Evolutionary conservation across 2,888 invertebrate genomes (phyloP).

Genomic region (Mythimna albipuncta): DNA sequence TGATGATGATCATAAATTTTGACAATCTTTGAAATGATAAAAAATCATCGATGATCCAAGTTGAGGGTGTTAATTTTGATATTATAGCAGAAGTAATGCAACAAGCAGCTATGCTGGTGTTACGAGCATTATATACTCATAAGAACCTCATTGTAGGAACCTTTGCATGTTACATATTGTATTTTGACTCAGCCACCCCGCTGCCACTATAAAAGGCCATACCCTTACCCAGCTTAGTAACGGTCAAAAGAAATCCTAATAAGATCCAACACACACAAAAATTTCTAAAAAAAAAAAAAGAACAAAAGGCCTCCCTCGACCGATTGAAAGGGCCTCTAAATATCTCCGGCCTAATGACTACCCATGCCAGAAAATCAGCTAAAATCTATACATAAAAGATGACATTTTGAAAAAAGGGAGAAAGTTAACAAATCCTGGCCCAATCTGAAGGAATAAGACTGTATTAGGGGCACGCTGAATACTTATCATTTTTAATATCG

Average conservation of each 20-base stretch:
- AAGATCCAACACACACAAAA: slow-evolving; percentile 45
- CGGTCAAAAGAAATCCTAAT: slow-evolving; percentile 38
- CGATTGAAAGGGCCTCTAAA: slow-evolving; percentile 50
- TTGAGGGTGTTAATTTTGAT: too few species aligned
- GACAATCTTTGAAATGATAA: too few species aligned
- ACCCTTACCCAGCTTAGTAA: slow-evolving; percentile 38
- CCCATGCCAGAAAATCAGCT: slow-evolving; percentile 54
- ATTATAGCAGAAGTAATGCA: background rate
- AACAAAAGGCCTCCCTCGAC: slow-evolving; percentile 39
- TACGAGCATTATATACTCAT: background rate
- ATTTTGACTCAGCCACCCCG: slow-evolving; percentile 2
- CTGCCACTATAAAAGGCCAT: slow-evolving; percentile 8
- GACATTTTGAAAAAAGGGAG: slow-evolving; percentile 51
- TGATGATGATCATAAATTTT: too few species aligned
- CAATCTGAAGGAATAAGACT: slow-evolving; percentile 70
- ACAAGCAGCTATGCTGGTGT: background rate
- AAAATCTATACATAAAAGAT: slow-evolving; percentile 57
- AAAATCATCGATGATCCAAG: too few species aligned
- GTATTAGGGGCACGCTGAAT: slow-evolving; percentile 68
- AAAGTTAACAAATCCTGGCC: slow-evolving; percentile 62
- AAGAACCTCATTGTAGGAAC: background rate
- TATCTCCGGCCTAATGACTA: slow-evolving; percentile 47
- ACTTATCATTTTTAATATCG: slow-evolving; percentile 76
- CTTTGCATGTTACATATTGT: slow-evolving; percentile 9
- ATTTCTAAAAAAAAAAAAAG: slow-evolving; percentile 44